Base-by-base conservation (phyloP, 2,888 invertebrate genomes). In the Phortica okadai region DNA sequence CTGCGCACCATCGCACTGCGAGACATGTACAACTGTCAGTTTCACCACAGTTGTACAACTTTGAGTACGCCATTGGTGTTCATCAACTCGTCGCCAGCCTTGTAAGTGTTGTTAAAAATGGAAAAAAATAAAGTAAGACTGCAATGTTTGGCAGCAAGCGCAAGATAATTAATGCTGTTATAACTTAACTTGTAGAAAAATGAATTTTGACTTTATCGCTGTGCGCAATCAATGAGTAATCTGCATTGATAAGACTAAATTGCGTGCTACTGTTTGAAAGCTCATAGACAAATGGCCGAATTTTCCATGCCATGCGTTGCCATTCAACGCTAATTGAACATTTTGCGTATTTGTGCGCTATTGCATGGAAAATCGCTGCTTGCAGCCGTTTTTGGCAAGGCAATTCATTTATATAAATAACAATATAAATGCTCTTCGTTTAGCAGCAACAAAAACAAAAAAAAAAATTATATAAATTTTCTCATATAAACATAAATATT, bases 201-300 rank as follows among this genome's bases (percentile, higher is more conserved):
- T 33, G 2, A 54, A 54, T 62, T 66, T 82, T 80, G 74, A 76
- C 78, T 82, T 45, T 50, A 50, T 50, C 50, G 8, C 50, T 6
- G 50, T 3, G 50, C 78, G 78, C 78, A 81, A 75, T 76, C 80
- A 72, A 54, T 78, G 76, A 75, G 77, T 62, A 82, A 78, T 80
- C 66, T 25, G 82, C 77, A 79, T 78, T 75, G 78, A 81, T 81
- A 77, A 77, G 83, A 79, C 82, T 79, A 77, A 79, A 74, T 69
- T 10, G 54, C 62, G 56, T 69, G 84, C 83, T 83, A 83, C 84
- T 83, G 83, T 82, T 75, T 79, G 78, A 77, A 78, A 78, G 50
- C 50, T 45, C 50, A 33, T 33, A 21, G 21, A 21, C 21, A 21
- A 21, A 21, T 21, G 0, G 33, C 33, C 4, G 33, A 21, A 21